Conservation (phyloP, 2,888 invertebrate genomes). For the Ennomos fuscantarius region DNA sequence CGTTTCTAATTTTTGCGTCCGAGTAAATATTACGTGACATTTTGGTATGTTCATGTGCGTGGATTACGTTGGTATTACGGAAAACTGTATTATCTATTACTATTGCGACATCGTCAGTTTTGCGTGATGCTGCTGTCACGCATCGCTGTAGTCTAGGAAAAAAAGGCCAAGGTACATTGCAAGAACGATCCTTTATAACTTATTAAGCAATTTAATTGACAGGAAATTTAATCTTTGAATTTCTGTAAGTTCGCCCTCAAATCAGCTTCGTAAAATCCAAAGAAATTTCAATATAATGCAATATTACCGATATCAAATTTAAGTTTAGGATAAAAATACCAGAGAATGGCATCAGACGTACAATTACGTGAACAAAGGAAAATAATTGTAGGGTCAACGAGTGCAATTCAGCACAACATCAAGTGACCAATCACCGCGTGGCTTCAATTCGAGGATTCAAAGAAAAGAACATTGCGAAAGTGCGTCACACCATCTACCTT, state of each 20-base stretch:
- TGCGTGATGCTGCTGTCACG: conserved; percentile 64
- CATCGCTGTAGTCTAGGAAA: conserved; percentile 33
- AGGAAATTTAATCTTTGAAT: no score
- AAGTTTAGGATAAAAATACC: conserved; percentile 14
- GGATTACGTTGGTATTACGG: conserved; percentile 28
- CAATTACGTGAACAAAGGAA: conserved; percentile 34
- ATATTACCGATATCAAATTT: background rate
- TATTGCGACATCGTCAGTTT: conserved; percentile 47
- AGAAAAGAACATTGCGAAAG: conserved; percentile 25
- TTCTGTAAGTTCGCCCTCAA: no score
- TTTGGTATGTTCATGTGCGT: conserved; percentile 17
- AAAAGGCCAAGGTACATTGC: conserved; percentile 15
- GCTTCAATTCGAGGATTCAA: conserved; percentile 19
- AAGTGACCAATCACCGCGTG: conserved; percentile 25
- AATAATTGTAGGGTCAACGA: conserved; percentile 32
- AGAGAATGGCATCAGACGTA: conserved; percentile 6
- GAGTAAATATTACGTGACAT: conserved; percentile 23
- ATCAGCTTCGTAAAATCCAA: no score
- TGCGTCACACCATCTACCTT: conserved; percentile 41
- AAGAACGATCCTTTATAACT: conserved; percentile 1
- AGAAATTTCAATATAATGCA: no score
- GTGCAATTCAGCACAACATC: conserved; percentile 23
- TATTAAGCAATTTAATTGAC: no score
- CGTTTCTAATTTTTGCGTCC: conserved; percentile 17
- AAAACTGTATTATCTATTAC: conserved; percentile 34